Percentiles rank a stretch among this genome's conserved stretches.
Evolutionary conservation across 2,113 vertebrate genomes (phyloP).

Genomic region (Hemichromis elongatus): DNA sequence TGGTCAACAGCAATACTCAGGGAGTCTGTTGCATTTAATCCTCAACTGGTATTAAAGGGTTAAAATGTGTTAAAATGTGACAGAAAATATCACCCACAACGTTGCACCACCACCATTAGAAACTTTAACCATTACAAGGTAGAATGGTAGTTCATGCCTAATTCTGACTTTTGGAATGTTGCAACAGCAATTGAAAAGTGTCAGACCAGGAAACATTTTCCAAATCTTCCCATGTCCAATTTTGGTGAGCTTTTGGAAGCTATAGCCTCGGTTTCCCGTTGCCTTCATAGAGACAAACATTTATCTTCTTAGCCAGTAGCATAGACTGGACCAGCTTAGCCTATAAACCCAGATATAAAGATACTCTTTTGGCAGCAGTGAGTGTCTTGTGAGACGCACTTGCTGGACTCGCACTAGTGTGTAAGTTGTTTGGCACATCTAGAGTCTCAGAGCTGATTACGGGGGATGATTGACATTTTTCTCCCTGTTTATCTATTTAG

Average conservation of each 20-base stretch:
- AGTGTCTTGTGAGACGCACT: slow-evolving; percentile 11
- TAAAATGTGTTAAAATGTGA: too few species aligned
- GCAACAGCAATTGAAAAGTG: neutral
- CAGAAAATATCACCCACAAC: neutral
- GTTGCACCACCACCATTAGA: neutral
- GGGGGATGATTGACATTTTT: slow-evolving; percentile 10
- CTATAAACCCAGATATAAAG: slow-evolving; percentile 50
- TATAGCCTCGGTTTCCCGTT: neutral
- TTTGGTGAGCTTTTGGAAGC: neutral
- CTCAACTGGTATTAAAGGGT: neutral
- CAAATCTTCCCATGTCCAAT: neutral
- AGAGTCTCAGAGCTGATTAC: slow-evolving; percentile 44
- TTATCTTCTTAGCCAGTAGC: neutral
- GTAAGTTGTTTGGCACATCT: slow-evolving; percentile 24
- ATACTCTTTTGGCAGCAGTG: slow-evolving; percentile 23
- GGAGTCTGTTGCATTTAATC: neutral
- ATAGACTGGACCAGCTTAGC: slow-evolving; percentile 1
- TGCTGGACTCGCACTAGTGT: slow-evolving; percentile 8
- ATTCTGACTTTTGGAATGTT: neutral
- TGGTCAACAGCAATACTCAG: neutral
- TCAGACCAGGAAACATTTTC: neutral
- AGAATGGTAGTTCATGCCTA: neutral
- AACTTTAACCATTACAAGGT: neutral
- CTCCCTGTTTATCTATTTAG: slow-evolving; percentile 28
- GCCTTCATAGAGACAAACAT: neutral